These are phyloP conservation scores for Hyalella azteca DNA, from an alignment of 2,888 invertebrate genomes.

Conservation along the genomic window DNA sequence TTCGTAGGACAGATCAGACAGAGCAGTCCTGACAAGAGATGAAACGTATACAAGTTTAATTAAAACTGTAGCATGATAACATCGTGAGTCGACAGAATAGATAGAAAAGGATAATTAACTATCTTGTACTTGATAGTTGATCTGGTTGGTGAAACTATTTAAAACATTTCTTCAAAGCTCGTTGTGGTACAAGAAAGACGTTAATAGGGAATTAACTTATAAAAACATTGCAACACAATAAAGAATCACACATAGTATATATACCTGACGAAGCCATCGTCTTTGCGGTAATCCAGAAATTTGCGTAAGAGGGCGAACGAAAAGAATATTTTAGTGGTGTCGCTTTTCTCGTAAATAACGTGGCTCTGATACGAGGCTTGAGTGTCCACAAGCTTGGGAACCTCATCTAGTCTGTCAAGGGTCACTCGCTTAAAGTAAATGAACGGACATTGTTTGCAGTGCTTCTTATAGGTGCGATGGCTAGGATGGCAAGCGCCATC, in stretches of 20 bases:
- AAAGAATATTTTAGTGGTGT: not conserved
- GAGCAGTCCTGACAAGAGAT: not conserved
- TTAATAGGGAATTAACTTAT: too few relatives aligned
- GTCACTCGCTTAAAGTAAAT: not conserved
- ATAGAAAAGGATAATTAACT: too few relatives aligned
- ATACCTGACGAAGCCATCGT: not conserved
- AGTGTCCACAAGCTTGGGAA: not conserved
- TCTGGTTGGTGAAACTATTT: too few relatives aligned
- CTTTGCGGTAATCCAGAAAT: not conserved
- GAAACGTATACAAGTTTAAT: not conserved
- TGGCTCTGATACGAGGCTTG: slow-evolving; percentile 13
- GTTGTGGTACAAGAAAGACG: too few relatives aligned
- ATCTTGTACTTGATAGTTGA: too few relatives aligned
- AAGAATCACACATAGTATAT: too few relatives aligned
- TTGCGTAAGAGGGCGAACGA: not conserved
- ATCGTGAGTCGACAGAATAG: too few relatives aligned
- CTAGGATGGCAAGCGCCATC: not conserved
- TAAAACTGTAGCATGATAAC: not conserved
- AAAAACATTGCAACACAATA: too few relatives aligned
- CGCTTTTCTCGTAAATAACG: not conserved
- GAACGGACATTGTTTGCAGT: not conserved
- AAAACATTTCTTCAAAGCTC: too few relatives aligned
- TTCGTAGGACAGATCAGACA: not conserved
- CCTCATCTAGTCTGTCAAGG: not conserved
- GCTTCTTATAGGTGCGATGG: not conserved